Conservation (phyloP, 53 echinoderm and acorn worm genomes). For the Temnopleurus reevesii region DNA sequence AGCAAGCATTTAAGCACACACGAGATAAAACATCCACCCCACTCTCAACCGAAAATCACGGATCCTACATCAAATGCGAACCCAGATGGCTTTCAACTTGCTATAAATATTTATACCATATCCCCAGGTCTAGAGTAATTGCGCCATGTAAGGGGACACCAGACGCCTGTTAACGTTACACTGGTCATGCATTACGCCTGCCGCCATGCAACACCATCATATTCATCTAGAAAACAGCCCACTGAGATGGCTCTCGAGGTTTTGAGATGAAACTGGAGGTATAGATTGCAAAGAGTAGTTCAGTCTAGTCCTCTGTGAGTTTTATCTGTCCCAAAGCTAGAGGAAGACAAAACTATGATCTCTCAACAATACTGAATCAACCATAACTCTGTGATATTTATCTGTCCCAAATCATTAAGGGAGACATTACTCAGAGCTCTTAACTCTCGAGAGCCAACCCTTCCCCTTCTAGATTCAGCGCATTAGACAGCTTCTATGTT, state of each 20-base stretch:
- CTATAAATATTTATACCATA: constrained; percentile 51
- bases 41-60: background rate
- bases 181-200: background rate
- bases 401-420: no score
- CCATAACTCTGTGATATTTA: no score
- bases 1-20: no score
- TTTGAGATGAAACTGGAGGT: background rate
- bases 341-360: no score
- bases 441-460: no score
- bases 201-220: background rate
- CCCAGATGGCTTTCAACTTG: constrained; percentile 45
- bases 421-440: no score
- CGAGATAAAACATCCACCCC: background rate
- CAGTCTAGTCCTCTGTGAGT: no score
- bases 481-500: no score
- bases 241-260: background rate
- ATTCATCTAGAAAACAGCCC: background rate
- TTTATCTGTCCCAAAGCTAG: no score
- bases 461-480: no score
- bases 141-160: constrained; percentile 18
- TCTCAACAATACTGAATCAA: no score
- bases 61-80: background rate
- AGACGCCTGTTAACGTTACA: background rate
- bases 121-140: constrained; percentile 41
- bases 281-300: no score